A percentile compares a stretch with the other conserved stretches of the same genome.
phyloP scores from a whole-genome alignment of 2,797 vertebrate species.

The Amazona finschi region DNA sequence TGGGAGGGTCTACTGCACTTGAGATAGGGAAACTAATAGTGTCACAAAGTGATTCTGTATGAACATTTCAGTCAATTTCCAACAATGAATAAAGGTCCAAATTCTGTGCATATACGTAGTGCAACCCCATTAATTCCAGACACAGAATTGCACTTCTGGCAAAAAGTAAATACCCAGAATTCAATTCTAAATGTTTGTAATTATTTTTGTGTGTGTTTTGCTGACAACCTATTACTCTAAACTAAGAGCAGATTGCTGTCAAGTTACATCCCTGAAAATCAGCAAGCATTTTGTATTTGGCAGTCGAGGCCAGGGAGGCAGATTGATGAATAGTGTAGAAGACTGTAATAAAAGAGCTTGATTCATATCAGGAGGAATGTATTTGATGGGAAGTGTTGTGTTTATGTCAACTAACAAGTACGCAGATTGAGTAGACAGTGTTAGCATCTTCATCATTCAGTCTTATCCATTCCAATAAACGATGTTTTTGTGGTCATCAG shows the following conservation, averaged over 20 bases:
- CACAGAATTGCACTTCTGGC: background rate
- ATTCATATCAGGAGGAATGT: constrained; percentile 26
- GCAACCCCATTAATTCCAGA: background rate
- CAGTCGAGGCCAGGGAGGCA: constrained; percentile 26
- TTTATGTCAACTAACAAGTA: constrained; percentile 54
- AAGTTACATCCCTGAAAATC: constrained; percentile 22
- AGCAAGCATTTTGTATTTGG: constrained; percentile 39
- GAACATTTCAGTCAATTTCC: background rate
- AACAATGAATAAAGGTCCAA: background rate
- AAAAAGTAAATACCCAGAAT: background rate
- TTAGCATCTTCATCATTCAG: constrained; percentile 31
- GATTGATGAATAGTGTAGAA: constrained; percentile 13
- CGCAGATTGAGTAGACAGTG: constrained; percentile 41
- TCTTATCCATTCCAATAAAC: constrained; percentile 4
- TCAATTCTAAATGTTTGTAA: background rate
- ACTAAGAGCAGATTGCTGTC: constrained; percentile 7
- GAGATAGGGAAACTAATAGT: background rate
- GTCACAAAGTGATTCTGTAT: background rate
- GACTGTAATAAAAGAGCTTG: constrained; percentile 28
- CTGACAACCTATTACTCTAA: constrained; percentile 30
- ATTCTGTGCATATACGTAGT: background rate
- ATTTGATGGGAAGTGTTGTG: constrained; percentile 35
- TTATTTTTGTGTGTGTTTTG: background rate
- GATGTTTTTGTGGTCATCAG: background rate
- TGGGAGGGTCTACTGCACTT: background rate